Percentiles rank a stretch among this genome's conserved stretches.
Evolutionary conservation across 2,797 vertebrate genomes (phyloP).

Genomic region (Crenuchus spilurus): DNA sequence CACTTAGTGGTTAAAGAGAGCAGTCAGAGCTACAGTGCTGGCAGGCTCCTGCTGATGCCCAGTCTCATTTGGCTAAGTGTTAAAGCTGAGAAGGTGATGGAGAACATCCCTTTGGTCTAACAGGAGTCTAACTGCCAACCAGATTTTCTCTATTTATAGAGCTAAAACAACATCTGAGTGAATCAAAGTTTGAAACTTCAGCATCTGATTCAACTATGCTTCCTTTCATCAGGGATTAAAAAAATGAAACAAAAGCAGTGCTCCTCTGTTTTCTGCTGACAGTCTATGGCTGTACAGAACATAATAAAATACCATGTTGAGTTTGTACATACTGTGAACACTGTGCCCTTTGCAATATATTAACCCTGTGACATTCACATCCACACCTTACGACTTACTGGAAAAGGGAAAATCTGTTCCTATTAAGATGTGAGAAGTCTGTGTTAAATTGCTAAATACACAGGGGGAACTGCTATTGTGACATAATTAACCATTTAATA

Average conservation of each 20-base stretch:
- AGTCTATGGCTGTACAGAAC: not conserved
- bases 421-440: too few relatives aligned
- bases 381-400: too few relatives aligned
- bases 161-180: not conserved
- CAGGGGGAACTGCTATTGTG: too few relatives aligned
- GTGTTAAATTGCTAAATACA: too few relatives aligned
- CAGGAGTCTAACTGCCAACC: slow-evolving; percentile 39
- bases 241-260: not conserved
- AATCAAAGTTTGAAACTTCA: slow-evolving; percentile 4
- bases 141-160: slow-evolving; percentile 46
- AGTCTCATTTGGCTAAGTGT: slow-evolving; percentile 46
- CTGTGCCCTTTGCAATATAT: too few relatives aligned
- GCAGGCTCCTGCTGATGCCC: slow-evolving; percentile 27
- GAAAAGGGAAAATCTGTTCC: too few relatives aligned
- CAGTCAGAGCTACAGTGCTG: not conserved
- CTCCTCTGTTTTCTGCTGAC: not conserved
- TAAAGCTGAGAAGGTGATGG: slow-evolving; percentile 27
- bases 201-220: not conserved
- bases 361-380: too few relatives aligned
- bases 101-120: slow-evolving; percentile 28
- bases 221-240: not conserved
- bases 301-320: too few relatives aligned
- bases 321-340: too few relatives aligned
- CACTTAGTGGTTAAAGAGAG: slow-evolving; percentile 47
- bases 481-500: too few relatives aligned